Percentiles rank a stretch among this genome's conserved stretches.
Evolutionary conservation across 2,888 invertebrate species (phyloP).

Genomic region (Cyclophora albipunctata): DNA sequence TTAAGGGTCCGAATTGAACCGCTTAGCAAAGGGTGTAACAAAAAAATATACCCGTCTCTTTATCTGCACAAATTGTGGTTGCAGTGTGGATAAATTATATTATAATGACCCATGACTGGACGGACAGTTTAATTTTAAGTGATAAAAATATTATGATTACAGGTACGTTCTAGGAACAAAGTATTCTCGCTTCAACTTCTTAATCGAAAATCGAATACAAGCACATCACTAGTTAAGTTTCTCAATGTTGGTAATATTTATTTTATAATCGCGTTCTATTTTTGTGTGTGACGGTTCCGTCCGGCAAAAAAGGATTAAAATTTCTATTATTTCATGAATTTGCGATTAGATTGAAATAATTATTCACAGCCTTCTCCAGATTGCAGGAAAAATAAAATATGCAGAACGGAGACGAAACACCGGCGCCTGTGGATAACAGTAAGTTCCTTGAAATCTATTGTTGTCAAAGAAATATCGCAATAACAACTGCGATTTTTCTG

Average conservation of each 20-base stretch:
- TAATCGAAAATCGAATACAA: too few species aligned
- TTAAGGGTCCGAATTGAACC: too few species aligned
- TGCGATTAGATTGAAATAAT: constrained; percentile 46
- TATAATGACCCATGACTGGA: too few species aligned
- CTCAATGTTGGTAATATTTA: constrained; percentile 58
- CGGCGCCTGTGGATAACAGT: constrained; percentile 55
- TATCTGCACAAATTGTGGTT: too few species aligned
- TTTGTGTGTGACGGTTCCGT: constrained; percentile 74
- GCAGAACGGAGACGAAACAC: constrained; percentile 69
- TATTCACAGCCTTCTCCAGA: constrained; percentile 46
- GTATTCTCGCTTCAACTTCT: too few species aligned
- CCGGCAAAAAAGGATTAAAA: constrained; percentile 51
- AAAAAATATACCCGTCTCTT: too few species aligned
- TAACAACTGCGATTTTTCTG: constrained; percentile 45
- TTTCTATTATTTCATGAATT: constrained; percentile 58
- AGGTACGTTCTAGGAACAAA: too few species aligned
- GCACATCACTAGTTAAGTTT: constrained; percentile 15
- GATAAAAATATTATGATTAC: too few species aligned
- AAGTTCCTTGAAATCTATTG: constrained; percentile 41
- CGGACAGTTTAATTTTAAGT: too few species aligned
- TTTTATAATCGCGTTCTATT: constrained; percentile 74
- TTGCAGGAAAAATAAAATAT: constrained; percentile 56
- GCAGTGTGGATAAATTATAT: too few species aligned
- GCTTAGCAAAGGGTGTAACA: too few species aligned
- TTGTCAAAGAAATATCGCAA: constrained; percentile 48